Conservation (phyloP, 2,888 invertebrate species). For the Scrobipalpa atriplicella region DNA sequence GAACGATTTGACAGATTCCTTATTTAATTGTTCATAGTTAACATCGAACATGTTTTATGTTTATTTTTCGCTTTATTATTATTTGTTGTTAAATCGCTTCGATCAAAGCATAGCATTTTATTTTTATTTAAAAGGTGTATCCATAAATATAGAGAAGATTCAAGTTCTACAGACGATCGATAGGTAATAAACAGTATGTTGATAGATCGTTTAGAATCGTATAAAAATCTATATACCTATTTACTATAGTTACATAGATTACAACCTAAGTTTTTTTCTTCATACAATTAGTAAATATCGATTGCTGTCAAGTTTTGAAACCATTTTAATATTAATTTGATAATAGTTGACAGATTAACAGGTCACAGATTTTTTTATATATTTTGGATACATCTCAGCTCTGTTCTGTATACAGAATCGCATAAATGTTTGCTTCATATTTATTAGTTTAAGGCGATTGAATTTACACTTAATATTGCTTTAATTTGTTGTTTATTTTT, state of each 20-base stretch:
- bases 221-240: no score
- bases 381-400: slow-evolving; percentile 15
- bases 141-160: background rate
- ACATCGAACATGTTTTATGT: background rate
- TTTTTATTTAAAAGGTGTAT: background rate
- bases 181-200: no score
- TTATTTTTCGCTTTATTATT: background rate
- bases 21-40: background rate
- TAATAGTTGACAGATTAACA: no score
- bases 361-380: background rate
- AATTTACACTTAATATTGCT: background rate
- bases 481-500: background rate
- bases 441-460: background rate
- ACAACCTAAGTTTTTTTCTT: no score
- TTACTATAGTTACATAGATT: no score
- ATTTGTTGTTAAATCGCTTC: background rate
- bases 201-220: no score
- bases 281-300: no score
- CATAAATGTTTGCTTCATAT: background rate
- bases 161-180: no score
- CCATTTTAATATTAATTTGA: no score
- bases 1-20: slow-evolving; percentile 1
- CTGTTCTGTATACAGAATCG: background rate
- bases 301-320: no score
- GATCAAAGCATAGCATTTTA: background rate